Evolutionary conservation across 2,113 vertebrate species (phyloP).

Genomic region (Chionodraco myersi): DNA sequence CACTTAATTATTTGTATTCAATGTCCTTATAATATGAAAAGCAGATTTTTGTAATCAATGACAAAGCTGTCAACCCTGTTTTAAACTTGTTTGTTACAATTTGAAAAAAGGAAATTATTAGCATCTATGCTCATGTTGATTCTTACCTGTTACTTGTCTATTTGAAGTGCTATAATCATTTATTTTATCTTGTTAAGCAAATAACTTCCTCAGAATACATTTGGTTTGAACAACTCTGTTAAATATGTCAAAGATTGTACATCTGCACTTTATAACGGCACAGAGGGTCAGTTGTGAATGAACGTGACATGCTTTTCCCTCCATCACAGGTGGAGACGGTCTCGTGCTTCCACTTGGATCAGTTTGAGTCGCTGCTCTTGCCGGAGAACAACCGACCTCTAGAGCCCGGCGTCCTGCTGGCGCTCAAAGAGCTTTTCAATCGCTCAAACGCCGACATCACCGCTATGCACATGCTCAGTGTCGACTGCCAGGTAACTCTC

Average conservation of each 20-base stretch:
- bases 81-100: not conserved
- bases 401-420: constrained; percentile 81
- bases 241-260: not conserved
- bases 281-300: not conserved
- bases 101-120: not conserved
- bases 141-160: not conserved
- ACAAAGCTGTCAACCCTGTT: not conserved
- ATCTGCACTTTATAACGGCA: not conserved
- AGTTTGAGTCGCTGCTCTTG: constrained; percentile 85
- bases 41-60: not conserved
- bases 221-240: not conserved
- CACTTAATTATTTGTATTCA: too few relatives aligned
- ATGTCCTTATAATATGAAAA: constrained; percentile 2
- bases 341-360: constrained; percentile 80
- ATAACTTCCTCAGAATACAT: not conserved
- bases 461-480: constrained; percentile 87
- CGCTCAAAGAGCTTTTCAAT: constrained; percentile 85
- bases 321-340: constrained; percentile 71
- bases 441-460: constrained; percentile 76
- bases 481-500: constrained; percentile 87
- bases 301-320: not conserved
- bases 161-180: not conserved
- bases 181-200: not conserved
- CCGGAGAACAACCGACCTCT: constrained; percentile 88
- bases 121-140: not conserved